phyloP scores from a whole-genome alignment of 1,140 invertebrate genomes.

The Akabosia matsudoensis region DNA sequence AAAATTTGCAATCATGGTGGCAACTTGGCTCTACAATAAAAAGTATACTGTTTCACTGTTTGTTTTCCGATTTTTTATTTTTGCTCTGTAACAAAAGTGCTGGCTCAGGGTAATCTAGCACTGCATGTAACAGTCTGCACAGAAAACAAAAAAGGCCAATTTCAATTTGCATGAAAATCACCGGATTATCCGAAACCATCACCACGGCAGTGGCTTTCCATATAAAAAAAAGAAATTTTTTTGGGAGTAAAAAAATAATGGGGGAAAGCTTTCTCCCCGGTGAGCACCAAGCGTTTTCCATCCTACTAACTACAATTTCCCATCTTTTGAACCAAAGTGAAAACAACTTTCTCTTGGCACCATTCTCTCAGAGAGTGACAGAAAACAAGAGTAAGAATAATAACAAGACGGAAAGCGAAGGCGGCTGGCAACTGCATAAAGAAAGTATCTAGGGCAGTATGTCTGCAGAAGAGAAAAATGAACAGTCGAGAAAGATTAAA shows the following conservation, averaged over 20 bases:
- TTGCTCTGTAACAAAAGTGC: too few species aligned
- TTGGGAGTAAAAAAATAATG: too few species aligned
- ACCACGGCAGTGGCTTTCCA: neutral
- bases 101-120: too few species aligned
- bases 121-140: neutral
- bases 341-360: neutral
- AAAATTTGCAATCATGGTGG: too few species aligned
- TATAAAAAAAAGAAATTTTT: neutral
- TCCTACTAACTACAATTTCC: too few species aligned
- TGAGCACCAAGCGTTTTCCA: too few species aligned
- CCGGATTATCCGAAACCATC: conserved; percentile 7
- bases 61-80: too few species aligned
- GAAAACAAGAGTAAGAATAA: neutral
- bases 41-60: too few species aligned
- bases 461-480: too few species aligned
- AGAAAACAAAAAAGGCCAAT: conserved; percentile 6
- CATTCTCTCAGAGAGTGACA: neutral
- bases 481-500: conserved; percentile 23
- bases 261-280: too few species aligned
- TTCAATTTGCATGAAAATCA: conserved; percentile 21
- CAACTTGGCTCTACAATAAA: too few species aligned
- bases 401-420: neutral
- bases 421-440: neutral
- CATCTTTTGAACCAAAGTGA: neutral
- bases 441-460: conserved; percentile 19